These are phyloP conservation scores for Takifugu rubripes DNA, from an alignment of 2,797 vertebrate genomes.

Conservation along the genomic window DNA sequence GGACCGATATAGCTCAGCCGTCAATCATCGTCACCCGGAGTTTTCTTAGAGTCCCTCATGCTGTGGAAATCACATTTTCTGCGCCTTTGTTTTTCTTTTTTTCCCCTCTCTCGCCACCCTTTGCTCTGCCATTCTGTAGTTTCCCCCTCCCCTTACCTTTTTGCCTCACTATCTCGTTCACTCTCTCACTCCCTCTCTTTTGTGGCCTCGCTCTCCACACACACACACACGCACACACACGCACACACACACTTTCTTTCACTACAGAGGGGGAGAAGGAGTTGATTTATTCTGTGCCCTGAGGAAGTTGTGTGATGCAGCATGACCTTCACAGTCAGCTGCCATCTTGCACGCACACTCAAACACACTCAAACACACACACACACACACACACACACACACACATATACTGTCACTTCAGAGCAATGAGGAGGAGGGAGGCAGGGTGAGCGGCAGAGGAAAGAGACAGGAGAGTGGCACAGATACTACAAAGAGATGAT, in stretches of 20 bases:
- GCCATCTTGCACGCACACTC: slow-evolving; percentile 59
- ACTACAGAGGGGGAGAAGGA: slow-evolving; percentile 67
- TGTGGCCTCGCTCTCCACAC: slow-evolving; percentile 26
- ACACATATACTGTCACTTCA: slow-evolving; percentile 53
- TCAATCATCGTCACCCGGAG: slow-evolving; percentile 98
- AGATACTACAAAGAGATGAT: slow-evolving; percentile 48
- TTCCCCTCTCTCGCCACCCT: slow-evolving; percentile 47
- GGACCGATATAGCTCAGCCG: slow-evolving; percentile 90
- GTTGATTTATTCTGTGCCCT: slow-evolving; percentile 99
- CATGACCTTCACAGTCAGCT: slow-evolving; percentile 95
- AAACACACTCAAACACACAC: slow-evolving; percentile 16
- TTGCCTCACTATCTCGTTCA: slow-evolving; percentile 21
- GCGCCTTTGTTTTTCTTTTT: slow-evolving; percentile 68
- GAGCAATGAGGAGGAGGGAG: slow-evolving; percentile 57
- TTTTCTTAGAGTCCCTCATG: slow-evolving; percentile 81
- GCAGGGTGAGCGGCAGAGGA: slow-evolving; percentile 39
- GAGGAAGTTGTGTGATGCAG: slow-evolving; percentile 98
- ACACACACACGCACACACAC: slow-evolving; percentile 11
- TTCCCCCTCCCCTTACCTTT: slow-evolving; percentile 23
- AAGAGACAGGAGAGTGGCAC: slow-evolving; percentile 51
- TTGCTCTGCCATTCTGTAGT: slow-evolving; percentile 47
- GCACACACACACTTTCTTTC: slow-evolving; percentile 65
- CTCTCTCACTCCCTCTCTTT: slow-evolving; percentile 27
- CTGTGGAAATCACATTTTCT: slow-evolving; percentile 94
- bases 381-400: slow-evolving; percentile 17